phyloP scores from a whole-genome alignment of 2,797 vertebrate genomes.

The Sphaeramia orbicularis region DNA sequence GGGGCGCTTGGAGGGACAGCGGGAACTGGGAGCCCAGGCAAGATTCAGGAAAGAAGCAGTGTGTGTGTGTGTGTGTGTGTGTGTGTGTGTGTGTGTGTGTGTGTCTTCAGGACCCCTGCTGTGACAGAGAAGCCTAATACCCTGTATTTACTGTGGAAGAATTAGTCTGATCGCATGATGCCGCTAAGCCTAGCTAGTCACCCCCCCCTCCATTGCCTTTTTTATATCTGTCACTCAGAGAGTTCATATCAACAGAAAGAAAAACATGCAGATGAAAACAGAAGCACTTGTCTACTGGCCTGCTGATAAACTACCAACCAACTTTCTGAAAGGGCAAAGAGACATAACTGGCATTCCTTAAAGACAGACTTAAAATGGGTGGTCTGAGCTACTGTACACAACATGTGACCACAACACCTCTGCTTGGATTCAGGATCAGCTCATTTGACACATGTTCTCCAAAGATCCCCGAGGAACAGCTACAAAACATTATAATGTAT shows the following conservation, averaged over 20 bases:
- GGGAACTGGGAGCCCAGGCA: conserved; percentile 52
- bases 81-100: conserved; percentile 21
- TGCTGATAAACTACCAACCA: not conserved
- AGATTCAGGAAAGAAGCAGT: conserved; percentile 46
- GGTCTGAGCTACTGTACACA: not conserved
- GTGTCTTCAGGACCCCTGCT: conserved; percentile 79
- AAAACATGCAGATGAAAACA: conserved; percentile 11
- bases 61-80: conserved; percentile 25
- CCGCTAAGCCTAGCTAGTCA: conserved; percentile 47
- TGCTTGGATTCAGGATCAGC: not conserved
- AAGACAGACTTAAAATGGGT: not conserved
- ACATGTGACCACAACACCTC: accelerated
- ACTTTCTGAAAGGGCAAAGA: not conserved
- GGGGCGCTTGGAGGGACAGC: conserved; percentile 55
- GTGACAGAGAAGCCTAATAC: conserved; percentile 79
- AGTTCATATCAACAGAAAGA: conserved; percentile 16
- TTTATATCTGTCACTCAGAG: conserved; percentile 41
- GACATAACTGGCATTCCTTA: not conserved
- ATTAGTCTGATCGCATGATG: conserved; percentile 64
- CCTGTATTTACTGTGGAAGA: conserved; percentile 73
- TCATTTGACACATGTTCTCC: not conserved
- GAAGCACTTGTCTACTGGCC: not conserved
- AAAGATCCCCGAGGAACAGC: not conserved
- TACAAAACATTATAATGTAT: too few relatives aligned
- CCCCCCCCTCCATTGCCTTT: conserved; percentile 12